Base-by-base conservation (phyloP, 2,113 vertebrate species). In the Thamnaconus septentrionalis region DNA sequence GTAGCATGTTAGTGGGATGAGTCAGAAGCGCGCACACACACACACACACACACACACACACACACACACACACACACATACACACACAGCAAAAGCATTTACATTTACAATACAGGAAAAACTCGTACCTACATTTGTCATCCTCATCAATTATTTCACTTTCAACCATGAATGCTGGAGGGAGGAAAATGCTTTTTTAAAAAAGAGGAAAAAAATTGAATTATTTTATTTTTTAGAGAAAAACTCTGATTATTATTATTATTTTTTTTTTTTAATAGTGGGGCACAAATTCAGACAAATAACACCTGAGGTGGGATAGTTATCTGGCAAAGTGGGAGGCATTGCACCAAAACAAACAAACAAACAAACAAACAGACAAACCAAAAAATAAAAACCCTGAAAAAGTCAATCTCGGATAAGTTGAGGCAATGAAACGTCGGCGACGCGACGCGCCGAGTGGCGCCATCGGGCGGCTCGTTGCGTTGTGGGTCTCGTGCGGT, bases 371-470 rank as follows among this genome's bases (percentile, higher is more conserved):
- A 5, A 4, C 47, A 62, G 63, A 71, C 61, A 70, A 31, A 77
- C 58, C 66, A 54, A 66, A 9, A n/a, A 9, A 57, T 68, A 50
- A 31, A 31, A 31, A 31, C 1, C 18, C 18, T 31, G 18, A 31
- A 31, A 31, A 31, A 31, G 18, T 31, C 1, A 4, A 50, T 61
- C 67, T 62, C 8, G 45, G 56, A 60, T 66, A 46, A 61, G 57
- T 71, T 58, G 53, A 50, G 8, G 71, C 80, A 61, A 75, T 79
- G 60, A 81, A 74, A 74, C 58, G 59, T 59, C 41, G 61, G 72
- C 10, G 62, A 11, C 53, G 6, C 64, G 66, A 71, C 60, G 66
- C 76, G 78, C 47, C 59, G 41, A 81, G 61, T 51, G 51, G 69
- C 59, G 46, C 45, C 63, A 56, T n/a, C 59, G 40, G 57, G 66